Evolutionary conservation across 2,888 invertebrate species (phyloP).

Genomic region (Tetranychus truncatus): DNA sequence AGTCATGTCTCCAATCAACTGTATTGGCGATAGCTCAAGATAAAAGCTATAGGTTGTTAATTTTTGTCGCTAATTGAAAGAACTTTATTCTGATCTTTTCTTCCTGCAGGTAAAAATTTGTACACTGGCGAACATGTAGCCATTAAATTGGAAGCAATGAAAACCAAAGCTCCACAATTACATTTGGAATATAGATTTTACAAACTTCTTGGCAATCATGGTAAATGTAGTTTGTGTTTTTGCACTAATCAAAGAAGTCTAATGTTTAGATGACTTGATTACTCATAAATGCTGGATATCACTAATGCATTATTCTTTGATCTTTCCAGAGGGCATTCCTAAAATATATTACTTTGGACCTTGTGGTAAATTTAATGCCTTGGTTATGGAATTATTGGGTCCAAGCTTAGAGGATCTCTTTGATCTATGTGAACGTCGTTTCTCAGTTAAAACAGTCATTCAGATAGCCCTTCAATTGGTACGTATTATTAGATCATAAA

Average conservation of each 20-base stretch:
- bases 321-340: slow-evolving; percentile 6
- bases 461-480: slow-evolving; percentile 14
- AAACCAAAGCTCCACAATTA: slow-evolving; percentile 11
- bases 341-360: slow-evolving; percentile 14
- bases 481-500: background rate
- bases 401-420: slow-evolving; percentile 15
- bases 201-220: slow-evolving; percentile 15
- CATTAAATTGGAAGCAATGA: slow-evolving; percentile 15
- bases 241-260: too few relatives aligned
- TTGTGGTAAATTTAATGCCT: slow-evolving; percentile 11
- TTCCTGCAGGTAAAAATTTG: slow-evolving; percentile 9
- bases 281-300: too few relatives aligned
- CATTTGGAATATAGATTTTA: slow-evolving; percentile 16
- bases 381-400: slow-evolving; percentile 19
- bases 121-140: slow-evolving; percentile 14
- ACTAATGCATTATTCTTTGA: background rate
- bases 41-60: background rate
- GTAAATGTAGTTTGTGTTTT: background rate
- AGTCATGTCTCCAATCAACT: background rate
- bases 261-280: too few relatives aligned
- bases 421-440: slow-evolving; percentile 14
- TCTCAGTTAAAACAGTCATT: slow-evolving; percentile 13
- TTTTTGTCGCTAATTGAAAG: too few relatives aligned
- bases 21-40: background rate
- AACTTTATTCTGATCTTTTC: background rate